A percentile compares a stretch with the other conserved stretches of the same genome.
phyloP scores from a whole-genome alignment of 2,888 invertebrate species.

The Apantesis nais region DNA sequence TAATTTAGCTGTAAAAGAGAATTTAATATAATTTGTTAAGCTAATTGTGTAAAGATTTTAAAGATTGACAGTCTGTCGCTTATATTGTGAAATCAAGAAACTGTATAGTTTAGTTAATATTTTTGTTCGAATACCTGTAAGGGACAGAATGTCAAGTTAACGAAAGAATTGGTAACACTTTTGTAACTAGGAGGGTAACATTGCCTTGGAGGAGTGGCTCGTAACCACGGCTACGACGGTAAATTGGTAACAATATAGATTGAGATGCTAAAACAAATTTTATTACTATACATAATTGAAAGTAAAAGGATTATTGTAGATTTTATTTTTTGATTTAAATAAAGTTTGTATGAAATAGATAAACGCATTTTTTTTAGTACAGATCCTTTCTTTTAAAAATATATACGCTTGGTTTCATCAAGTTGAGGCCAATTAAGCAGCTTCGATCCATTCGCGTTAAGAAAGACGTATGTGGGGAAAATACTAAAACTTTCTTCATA shows the following conservation, averaged over 20 bases:
- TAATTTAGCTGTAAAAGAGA: conserved; percentile 81
- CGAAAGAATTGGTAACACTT: conserved; percentile 44
- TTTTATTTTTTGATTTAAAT: conserved; percentile 86
- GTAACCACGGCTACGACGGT: conserved; percentile 42
- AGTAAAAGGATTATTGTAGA: conserved; percentile 82
- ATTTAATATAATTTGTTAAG: conserved; percentile 84
- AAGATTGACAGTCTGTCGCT: conserved; percentile 62
- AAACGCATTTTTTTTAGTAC: conserved; percentile 24
- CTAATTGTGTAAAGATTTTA: conserved; percentile 73
- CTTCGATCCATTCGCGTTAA: neutral
- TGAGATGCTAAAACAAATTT: conserved; percentile 75
- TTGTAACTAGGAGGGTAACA: conserved; percentile 57
- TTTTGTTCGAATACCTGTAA: conserved; percentile 38
- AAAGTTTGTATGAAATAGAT: conserved; percentile 83
- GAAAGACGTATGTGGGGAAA: too few relatives aligned
- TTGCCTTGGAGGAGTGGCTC: conserved; percentile 57
- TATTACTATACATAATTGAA: conserved; percentile 77
- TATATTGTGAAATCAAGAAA: conserved; percentile 51
- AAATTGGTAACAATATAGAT: conserved; percentile 48
- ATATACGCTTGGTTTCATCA: neutral
- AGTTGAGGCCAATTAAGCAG: neutral
- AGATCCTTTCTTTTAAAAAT: too few relatives aligned
- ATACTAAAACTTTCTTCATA: too few relatives aligned
- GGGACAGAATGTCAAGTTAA: conserved; percentile 55
- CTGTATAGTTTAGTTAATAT: conserved; percentile 40